Evolutionary conservation across 2,113 vertebrate genomes (phyloP).

Genomic region (Onychostruthus taczanowskii): DNA sequence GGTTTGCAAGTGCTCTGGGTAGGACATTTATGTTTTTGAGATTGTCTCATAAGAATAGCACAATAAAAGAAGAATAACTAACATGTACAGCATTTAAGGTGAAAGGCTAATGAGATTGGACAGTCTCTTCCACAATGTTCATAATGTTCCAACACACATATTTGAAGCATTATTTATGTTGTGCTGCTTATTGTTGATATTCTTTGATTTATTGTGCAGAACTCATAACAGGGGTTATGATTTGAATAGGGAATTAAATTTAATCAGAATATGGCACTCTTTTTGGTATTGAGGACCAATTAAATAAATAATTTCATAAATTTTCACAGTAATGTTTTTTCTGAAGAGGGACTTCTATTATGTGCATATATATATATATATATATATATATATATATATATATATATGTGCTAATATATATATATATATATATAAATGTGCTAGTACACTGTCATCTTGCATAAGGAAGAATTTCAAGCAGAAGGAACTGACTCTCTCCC

Average conservation of each 20-base stretch:
- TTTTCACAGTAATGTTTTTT: neutral
- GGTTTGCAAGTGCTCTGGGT: neutral
- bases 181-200: neutral
- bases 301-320: accelerated
- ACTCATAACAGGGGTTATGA: neutral
- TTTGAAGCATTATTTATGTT: neutral
- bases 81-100: neutral
- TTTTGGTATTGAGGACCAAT: neutral
- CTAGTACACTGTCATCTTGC: neutral
- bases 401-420: neutral
- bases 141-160: neutral
- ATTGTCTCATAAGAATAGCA: neutral
- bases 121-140: neutral
- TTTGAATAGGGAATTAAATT: neutral
- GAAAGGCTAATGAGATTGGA: neutral
- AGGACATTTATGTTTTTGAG: neutral
- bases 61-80: neutral
- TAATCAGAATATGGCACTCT: neutral
- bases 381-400: neutral
- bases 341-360: neutral
- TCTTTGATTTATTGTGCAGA: neutral
- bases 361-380: neutral
- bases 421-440: neutral
- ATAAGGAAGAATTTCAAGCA: neutral
- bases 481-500: neutral